phyloP scores from a whole-genome alignment of 2,113 vertebrate genomes.

The Tinamus guttatus region DNA sequence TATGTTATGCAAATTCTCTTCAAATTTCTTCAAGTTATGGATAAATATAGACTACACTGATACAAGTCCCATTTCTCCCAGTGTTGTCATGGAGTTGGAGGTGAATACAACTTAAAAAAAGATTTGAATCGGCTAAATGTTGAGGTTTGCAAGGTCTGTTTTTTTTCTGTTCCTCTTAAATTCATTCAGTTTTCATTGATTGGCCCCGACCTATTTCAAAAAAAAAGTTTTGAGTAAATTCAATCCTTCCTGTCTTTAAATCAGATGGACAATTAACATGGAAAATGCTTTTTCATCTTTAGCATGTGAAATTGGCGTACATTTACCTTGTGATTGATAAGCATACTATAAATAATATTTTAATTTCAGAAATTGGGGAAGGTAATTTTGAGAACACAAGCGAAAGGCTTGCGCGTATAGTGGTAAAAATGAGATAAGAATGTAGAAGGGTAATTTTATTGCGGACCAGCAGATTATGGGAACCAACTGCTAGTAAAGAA shows the following conservation, averaged over 20 bases:
- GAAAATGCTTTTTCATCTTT: background rate
- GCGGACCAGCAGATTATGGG: background rate
- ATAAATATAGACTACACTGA: background rate
- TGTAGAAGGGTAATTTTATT: background rate
- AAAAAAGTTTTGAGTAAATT: background rate
- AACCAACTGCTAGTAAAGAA: background rate
- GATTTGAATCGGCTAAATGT: background rate
- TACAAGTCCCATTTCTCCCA: background rate
- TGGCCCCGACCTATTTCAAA: background rate
- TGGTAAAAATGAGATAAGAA: background rate
- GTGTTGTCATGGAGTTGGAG: background rate
- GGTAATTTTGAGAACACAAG: background rate
- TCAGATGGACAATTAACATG: background rate
- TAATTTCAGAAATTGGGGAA: background rate
- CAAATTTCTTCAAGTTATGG: background rate
- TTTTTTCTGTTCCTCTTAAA: background rate
- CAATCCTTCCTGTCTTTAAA: background rate
- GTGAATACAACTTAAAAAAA: background rate
- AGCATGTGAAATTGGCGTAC: background rate
- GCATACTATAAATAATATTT: background rate
- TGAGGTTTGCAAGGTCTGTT: background rate
- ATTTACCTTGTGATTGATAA: background rate
- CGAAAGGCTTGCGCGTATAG: background rate
- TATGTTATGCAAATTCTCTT: slow-evolving; percentile 47
- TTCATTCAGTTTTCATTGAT: background rate